Evolutionary conservation across 2,113 vertebrate genomes (phyloP).

Genomic region (Syrmaticus mikado): DNA sequence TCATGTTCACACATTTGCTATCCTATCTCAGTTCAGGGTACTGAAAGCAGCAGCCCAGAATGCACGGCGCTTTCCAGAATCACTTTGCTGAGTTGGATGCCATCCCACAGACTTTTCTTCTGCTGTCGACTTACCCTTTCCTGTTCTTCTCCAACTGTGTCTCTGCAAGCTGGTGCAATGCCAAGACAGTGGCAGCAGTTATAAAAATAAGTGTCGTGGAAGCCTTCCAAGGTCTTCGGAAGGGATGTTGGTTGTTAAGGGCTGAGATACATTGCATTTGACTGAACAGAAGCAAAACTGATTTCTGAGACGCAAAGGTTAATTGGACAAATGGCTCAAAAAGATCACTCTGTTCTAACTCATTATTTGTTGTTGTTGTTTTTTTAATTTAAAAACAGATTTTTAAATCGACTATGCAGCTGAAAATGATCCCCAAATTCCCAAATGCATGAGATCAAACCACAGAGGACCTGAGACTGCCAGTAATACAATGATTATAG

Average conservation of each 20-base stretch:
- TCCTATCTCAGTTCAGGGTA: not conserved
- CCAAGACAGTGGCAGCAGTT: not conserved
- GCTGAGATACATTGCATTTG: not conserved
- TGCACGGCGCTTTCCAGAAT: not conserved
- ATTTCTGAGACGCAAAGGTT: conserved; percentile 49
- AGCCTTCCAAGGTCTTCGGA: not conserved
- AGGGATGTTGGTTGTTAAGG: conserved; percentile 1
- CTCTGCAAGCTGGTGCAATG: not conserved
- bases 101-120: not conserved
- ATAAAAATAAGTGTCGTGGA: not conserved
- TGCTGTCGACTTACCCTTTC: not conserved
- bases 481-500: not conserved
- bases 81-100: not conserved
- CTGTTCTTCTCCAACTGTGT: not conserved
- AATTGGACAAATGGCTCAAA: conserved; percentile 40
- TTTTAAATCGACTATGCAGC: conserved; percentile 14
- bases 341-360: conserved; percentile 30
- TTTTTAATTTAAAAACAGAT: not conserved
- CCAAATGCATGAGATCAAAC: not conserved
- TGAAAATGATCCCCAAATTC: conserved; percentile 28
- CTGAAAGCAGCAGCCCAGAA: not conserved
- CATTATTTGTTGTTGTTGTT: not conserved
- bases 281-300: conserved; percentile 25
- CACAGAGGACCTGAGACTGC: not conserved
- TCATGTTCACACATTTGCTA: not conserved